phyloP scores from a whole-genome alignment of 2,888 invertebrate genomes.

The Coleophora deauratella region DNA sequence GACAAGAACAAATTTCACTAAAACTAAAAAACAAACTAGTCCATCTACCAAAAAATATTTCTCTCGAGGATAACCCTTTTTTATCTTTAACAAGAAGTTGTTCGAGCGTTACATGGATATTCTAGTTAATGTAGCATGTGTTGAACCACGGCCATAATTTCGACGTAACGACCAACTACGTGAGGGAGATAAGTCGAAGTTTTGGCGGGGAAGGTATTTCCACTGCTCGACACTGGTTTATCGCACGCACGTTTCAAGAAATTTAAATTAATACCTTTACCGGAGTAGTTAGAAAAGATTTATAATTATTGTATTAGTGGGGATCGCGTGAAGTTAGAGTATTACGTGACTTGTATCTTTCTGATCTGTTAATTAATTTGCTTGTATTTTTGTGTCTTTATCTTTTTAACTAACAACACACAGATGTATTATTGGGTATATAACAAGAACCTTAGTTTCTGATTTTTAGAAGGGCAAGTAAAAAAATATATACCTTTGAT shows the following conservation, averaged over 20 bases:
- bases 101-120: conserved; percentile 64
- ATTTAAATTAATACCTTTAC: conserved; percentile 67
- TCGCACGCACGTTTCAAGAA: conserved; percentile 65
- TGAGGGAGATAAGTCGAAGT: conserved; percentile 70
- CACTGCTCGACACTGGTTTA: conserved; percentile 35
- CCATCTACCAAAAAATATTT: conserved; percentile 27
- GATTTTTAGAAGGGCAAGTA: no score
- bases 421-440: no score
- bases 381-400: no score
- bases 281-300: conserved; percentile 34
- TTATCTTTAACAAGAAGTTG: conserved; percentile 53
- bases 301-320: no score
- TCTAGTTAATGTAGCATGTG: conserved; percentile 71
- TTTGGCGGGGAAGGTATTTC: conserved; percentile 52
- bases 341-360: no score
- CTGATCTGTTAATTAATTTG: no score
- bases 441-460: no score
- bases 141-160: conserved; percentile 68
- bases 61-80: conserved; percentile 34
- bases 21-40: not conserved
- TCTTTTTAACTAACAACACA: no score
- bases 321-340: no score
- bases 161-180: conserved; percentile 65
- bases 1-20: not conserved
- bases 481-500: no score